Base-by-base conservation (phyloP, 2,113 vertebrate species). In the Callopanchax toddi region DNA sequence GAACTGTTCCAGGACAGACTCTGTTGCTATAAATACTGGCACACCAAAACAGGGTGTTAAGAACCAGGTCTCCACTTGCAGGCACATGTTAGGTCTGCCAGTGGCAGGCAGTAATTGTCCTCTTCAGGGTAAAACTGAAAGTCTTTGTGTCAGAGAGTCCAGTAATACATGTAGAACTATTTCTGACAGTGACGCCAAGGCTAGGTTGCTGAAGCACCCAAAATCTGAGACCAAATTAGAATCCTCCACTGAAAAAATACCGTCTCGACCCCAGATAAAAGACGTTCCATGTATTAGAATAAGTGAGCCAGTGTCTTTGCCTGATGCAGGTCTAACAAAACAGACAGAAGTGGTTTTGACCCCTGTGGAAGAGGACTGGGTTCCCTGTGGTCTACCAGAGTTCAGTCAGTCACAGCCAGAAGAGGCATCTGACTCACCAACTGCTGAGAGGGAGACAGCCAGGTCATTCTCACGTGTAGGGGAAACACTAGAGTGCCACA, bases 401-500 rank as follows among this genome's bases (percentile, higher is more conserved):
- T 71, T 83, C 45, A 84, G 20, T 49, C 86, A 82, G n/a, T 71
- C 78, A 8, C 68, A 83, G n/a, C 73, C 80, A n/a, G 79, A 84
- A 53, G 80, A 87, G 25, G 62, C 29, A 22, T 59, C 83, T 0
- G 83, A 84, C 20, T 48, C 76, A 16, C 59, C 66, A 21, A 55
- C 54, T 71, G 42, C 74, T 1, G 84, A 84, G 16, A 74, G 65
- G 43, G 87, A 89, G 23, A 57, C 13, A 0, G 18, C 25, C 2
- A 77, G 67, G 74, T 65, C 81, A 1, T 92, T 84, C 66, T 67
- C 84, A 0, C 78, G 85, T 8, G 85, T 93, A 7, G 89, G 89
- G 6, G 91, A 90, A 83, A 90, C 78, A 2, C 54, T 92, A 50
- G 91, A 93, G 86, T 94, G 92, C 61, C 92, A 91, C 83, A 92